Percentiles rank a stretch among this genome's conserved stretches.
phyloP scores from a whole-genome alignment of 2,113 vertebrate species.

The Mugil cephalus region DNA sequence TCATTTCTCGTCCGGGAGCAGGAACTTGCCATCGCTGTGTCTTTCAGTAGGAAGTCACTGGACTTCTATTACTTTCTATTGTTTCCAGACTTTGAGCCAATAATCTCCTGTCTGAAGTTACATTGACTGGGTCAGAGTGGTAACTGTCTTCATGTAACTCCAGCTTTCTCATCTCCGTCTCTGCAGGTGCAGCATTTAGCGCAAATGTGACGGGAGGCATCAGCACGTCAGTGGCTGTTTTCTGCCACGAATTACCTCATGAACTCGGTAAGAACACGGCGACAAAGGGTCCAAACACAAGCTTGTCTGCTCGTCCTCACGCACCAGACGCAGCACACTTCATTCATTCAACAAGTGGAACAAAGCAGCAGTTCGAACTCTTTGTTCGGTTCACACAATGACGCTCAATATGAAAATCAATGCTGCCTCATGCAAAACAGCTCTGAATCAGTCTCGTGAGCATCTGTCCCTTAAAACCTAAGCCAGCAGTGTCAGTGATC shows the following conservation, averaged over 20 bases:
- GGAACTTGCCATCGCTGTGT: no score
- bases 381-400: neutral
- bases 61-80: no score
- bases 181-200: slow-evolving; percentile 95
- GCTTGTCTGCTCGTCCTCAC: slow-evolving; percentile 1
- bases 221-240: slow-evolving; percentile 98
- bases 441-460: neutral
- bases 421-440: slow-evolving; percentile 7
- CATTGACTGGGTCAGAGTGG: no score
- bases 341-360: slow-evolving; percentile 10
- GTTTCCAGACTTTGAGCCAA: no score
- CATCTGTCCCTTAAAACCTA: slow-evolving; percentile 9
- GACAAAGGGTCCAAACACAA: slow-evolving; percentile 8
- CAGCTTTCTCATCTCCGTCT: slow-evolving; percentile 1
- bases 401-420: neutral
- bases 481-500: slow-evolving; percentile 20
- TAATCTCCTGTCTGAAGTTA: no score
- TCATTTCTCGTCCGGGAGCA: no score
- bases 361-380: slow-evolving; percentile 15
- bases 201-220: slow-evolving; percentile 95
- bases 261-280: slow-evolving; percentile 89
- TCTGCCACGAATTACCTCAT: slow-evolving; percentile 98
- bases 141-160: neutral
- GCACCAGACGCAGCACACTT: neutral
- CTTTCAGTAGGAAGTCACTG: no score